Conservation (phyloP, 92 coral and sea anemone species). For the Actinostola sp. region DNA sequence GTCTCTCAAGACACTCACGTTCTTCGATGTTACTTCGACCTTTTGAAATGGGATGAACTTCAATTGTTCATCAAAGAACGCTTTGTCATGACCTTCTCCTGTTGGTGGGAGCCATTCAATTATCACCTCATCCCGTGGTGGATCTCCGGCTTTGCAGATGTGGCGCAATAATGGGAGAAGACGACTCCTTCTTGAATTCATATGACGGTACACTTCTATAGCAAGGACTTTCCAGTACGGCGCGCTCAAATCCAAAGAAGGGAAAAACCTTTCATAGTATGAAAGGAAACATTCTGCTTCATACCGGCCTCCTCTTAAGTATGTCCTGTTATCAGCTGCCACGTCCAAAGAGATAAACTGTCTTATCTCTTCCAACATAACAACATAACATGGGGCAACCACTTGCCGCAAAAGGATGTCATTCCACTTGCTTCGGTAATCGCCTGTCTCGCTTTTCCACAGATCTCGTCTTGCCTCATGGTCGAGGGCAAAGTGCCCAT, state of each 20-base stretch:
- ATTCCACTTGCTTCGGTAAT: constrained; percentile 74
- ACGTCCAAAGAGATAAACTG: constrained; percentile 24
- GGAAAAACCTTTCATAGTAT: constrained; percentile 10
- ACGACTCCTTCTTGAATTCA: constrained; percentile 22
- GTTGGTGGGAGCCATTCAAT: constrained; percentile 56
- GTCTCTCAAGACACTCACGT: constrained; percentile 12
- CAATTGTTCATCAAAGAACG: constrained; percentile 38
- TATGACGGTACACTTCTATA: constrained; percentile 27
- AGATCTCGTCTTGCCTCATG: constrained; percentile 64
- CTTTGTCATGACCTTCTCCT: constrained; percentile 30
- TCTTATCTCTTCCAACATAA: constrained; percentile 51
- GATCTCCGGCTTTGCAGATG: neutral
- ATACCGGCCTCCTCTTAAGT: neutral
- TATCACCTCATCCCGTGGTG: neutral
- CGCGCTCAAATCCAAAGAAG: constrained; percentile 16
- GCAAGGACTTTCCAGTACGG: constrained; percentile 21
- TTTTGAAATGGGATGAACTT: too few relatives aligned
- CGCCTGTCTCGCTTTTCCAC: constrained; percentile 68
- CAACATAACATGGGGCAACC: constrained; percentile 72
- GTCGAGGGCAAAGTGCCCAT: constrained; percentile 89
- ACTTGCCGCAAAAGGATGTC: constrained; percentile 48
- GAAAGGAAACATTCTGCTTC: neutral
- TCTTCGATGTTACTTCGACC: too few relatives aligned
- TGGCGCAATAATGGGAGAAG: constrained; percentile 67
- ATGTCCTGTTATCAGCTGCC: constrained; percentile 13